Percentiles rank a stretch among this genome's conserved stretches.
phyloP scores from a whole-genome alignment of 2,113 vertebrate genomes.

The Pelecanus crispus region DNA sequence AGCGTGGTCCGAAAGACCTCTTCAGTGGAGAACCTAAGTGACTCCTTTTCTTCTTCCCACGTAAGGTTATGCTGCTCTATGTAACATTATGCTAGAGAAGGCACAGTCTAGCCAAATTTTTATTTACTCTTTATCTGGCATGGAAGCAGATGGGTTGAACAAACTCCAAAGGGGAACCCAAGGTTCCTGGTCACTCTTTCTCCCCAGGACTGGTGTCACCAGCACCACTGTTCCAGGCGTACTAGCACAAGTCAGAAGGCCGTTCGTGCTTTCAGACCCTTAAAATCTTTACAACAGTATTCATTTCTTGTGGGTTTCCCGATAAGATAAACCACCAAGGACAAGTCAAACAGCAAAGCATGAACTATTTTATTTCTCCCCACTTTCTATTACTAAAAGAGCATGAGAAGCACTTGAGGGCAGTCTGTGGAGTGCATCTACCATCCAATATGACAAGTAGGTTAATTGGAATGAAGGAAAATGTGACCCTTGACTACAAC shows the following conservation, averaged over 20 bases:
- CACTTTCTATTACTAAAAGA: constrained; percentile 57
- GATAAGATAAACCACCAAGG: constrained; percentile 25
- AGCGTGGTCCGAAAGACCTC: neutral
- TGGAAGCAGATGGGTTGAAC: neutral
- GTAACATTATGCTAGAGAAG: neutral
- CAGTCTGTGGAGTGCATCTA: constrained; percentile 43
- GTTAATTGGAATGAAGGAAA: constrained; percentile 69
- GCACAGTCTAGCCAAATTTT: neutral
- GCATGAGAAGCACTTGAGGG: constrained; percentile 60
- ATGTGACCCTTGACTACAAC: constrained; percentile 61
- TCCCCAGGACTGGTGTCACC: neutral
- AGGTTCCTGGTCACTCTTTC: neutral
- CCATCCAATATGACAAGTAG: constrained; percentile 63
- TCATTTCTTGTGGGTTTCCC: neutral
- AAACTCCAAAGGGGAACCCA: neutral
- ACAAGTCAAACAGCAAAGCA: constrained; percentile 35
- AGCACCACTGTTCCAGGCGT: accelerated
- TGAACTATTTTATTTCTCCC: constrained; percentile 41
- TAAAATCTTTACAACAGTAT: neutral
- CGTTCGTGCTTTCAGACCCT: neutral
- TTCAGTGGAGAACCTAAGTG: neutral
- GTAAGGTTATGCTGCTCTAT: neutral
- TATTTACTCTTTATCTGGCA: neutral
- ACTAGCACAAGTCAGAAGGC: neutral
- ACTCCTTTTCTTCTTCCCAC: neutral